Evolutionary conservation across 1,140 invertebrate species (phyloP), one percentile per base, ranked within the genome.

Genomic region (Pararge aegeria): DNA sequence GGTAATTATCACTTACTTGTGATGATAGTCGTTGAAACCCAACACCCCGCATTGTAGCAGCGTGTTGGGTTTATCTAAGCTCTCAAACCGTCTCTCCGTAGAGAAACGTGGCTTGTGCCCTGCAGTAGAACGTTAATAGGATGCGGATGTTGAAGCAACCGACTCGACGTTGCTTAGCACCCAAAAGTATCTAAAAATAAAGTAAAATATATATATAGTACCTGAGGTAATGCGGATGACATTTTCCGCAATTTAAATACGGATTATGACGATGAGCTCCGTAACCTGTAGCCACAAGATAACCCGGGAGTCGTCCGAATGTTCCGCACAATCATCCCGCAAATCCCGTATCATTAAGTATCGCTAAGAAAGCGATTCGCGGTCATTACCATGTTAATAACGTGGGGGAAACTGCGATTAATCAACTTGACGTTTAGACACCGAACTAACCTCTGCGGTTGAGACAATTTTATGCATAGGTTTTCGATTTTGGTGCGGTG

Each of bases 301-400:
- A 88, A 77, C 68, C 64, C 72, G 66, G 70, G 56, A 44, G 50
- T 55, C 55, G 58, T 66, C 54, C 59, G 60, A 70, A 61, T 68
- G 78, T 80, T 76, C 69, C 71, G 74, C 78, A 69, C 80, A 84
- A 83, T 88, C 85, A 86, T 82, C 72, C 86, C 78, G 63, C 81
- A 89, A 89, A 87, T 86, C 84, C 83, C 66, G 70, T 73, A 85
- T 82, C 84, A 89, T 87, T 89, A 89, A 89, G 84, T 87, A 83
- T 83, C 75, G 86, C 83, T 87, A 89, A 87, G 86, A 89, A 87
- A 89, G 78, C 83, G 81, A 83, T 87, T 80, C 81, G 78, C 75
- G 75, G 74, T 78, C 83, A 87, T 87, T 87, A 83, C 86, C 83
- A 89, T 87, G 84, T 87, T 89, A 87, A 89, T 89, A 87, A 86